These are phyloP conservation scores for Palaemon carinicauda DNA, from an alignment of 1,140 invertebrate genomes.

Conservation along the genomic window DNA sequence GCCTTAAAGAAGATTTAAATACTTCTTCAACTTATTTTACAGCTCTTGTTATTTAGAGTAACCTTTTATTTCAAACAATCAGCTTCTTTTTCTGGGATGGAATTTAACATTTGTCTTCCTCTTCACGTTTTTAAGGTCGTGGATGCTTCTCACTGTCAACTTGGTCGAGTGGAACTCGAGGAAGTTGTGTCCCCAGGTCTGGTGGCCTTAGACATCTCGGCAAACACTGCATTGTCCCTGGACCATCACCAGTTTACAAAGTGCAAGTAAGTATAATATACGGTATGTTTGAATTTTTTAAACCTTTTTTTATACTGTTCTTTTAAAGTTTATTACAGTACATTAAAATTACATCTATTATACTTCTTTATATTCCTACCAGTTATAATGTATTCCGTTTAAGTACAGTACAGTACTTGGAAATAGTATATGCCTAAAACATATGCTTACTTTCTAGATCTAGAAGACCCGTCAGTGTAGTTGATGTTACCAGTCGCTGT, in stretches of 20 bases:
- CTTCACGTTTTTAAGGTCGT: conserved; percentile 21
- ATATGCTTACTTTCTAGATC: conserved; percentile 15
- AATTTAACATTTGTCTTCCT: neutral
- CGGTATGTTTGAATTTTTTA: neutral
- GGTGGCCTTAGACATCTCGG: conserved; percentile 50
- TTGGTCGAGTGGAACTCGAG: conserved; percentile 50
- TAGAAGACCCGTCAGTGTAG: conserved; percentile 32
- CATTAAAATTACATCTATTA: too few relatives aligned
- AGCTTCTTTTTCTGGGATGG: too few relatives aligned
- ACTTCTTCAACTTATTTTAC: neutral
- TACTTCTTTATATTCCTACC: too few relatives aligned
- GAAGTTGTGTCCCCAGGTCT: conserved; percentile 50
- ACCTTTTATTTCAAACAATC: neutral
- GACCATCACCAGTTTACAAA: conserved; percentile 53
- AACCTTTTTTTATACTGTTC: neutral
- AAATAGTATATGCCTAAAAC: neutral
- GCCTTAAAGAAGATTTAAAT: neutral
- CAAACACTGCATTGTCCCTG: conserved; percentile 52
- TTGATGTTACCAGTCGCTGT: conserved; percentile 39
- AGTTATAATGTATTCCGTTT: neutral
- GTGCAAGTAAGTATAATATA: conserved; percentile 29
- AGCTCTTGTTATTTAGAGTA: neutral
- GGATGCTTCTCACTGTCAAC: conserved; percentile 49
- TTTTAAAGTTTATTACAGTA: too few relatives aligned
- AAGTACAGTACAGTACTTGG: neutral